Evolutionary conservation across 2,797 vertebrate genomes (phyloP), one percentile per base, ranked within the genome.

Genomic region (Limnodromus scolopaceus): DNA sequence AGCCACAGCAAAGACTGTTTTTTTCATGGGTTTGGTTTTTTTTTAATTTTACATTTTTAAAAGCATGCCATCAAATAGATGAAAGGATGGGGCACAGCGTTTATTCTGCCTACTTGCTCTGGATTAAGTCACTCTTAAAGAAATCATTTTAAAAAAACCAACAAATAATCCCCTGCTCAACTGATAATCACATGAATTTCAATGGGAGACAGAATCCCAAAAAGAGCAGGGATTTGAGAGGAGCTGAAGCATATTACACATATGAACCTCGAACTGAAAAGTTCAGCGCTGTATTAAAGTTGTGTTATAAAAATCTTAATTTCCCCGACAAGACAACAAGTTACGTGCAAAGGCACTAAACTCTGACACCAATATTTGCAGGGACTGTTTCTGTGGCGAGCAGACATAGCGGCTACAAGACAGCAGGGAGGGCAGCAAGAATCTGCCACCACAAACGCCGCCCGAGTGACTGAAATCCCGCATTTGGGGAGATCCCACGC

Each of bases 11-110:
- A 79, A 68, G 16, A 34, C 23, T 64, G 3, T 7, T 2, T 43
- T 46, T 11, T 46, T 1, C 11, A 36, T 16, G 11, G 1, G 7
- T 1, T 46, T 23, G 22, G n/a, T n/a, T n/a, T 43, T 43, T 11
- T 43, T 72, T 68, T 0, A 5, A 60, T 25, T 58, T 84, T 38
- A 66, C 25, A 9, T 30, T 75, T 32, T 64, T 72, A 46, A 53
- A 78, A 84, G 27, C 51, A 80, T 9, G 8, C 2, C 1, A 58
- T 13, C 24, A 24, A 78, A 4, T 46, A 46, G 43, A 45, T 45
- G 70, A 75, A 79, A 87, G 66, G 39, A 61, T 0, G 0, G 16
- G 14, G n/a, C 51, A 65, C 15, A 58, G 63, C n/a, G 69, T 91
- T 82, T 55, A 46, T 63, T 71, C 63, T 58, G 38, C 66, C 36